Conservation (phyloP, 92 coral and sea anemone genomes). For the Phenganax marumi region DNA sequence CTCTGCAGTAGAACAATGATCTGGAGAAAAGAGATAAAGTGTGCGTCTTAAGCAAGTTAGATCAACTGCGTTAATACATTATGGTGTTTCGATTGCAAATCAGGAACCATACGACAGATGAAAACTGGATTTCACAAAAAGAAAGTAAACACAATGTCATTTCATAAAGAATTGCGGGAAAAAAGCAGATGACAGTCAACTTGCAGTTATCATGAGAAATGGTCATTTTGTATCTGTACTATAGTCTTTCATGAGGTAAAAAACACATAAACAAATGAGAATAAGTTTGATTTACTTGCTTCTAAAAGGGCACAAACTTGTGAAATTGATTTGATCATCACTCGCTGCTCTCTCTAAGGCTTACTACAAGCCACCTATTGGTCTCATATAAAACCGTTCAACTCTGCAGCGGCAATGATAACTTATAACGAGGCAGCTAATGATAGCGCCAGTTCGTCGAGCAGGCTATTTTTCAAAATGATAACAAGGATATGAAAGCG, state of each 20-base stretch:
- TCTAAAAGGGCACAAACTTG: neutral
- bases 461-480: constrained; percentile 37
- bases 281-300: no score
- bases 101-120: neutral
- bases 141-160: neutral
- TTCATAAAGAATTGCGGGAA: neutral
- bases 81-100: constrained; percentile 17
- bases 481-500: constrained; percentile 44
- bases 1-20: constrained; percentile 12
- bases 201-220: neutral
- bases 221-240: no score
- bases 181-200: neutral
- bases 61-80: constrained; percentile 14
- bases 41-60: constrained; percentile 4
- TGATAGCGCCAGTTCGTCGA: constrained; percentile 29
- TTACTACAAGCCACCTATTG: no score
- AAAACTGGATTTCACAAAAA: constrained; percentile 5
- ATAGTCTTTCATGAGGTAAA: no score
- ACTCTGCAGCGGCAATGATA: neutral
- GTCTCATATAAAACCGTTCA: no score
- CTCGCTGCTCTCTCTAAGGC: neutral
- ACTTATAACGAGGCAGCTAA: neutral
- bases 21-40: constrained; percentile 34
- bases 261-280: no score
- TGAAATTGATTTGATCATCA: neutral